Conservation (phyloP, 92 coral and sea anemone genomes). For the Zoanthus sociatus region DNA sequence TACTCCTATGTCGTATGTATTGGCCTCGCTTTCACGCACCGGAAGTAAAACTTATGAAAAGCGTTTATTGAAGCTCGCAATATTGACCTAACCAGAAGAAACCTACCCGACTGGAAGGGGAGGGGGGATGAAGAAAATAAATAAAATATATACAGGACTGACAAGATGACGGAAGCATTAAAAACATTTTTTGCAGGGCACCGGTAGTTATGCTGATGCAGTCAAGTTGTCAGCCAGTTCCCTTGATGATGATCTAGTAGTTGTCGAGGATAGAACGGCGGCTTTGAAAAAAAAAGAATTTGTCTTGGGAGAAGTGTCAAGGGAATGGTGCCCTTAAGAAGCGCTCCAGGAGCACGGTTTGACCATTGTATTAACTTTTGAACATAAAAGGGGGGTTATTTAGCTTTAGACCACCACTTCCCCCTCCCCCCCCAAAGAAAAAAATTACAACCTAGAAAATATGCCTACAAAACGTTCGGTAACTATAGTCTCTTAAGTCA, state of each 20-base stretch:
- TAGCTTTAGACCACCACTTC: no score
- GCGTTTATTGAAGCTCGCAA: not conserved
- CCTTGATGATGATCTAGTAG: not conserved
- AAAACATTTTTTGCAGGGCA: conserved; percentile 3
- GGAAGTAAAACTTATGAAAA: no score
- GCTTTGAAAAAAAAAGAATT: not conserved
- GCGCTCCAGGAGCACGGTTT: not conserved
- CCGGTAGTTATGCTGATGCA: not conserved
- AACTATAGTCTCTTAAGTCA: no score
- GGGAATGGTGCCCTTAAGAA: not conserved
- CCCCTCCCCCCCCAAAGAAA: no score
- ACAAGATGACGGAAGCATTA: conserved; percentile 3
- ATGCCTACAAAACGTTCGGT: no score
- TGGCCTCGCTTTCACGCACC: no score
- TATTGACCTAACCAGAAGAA: not conserved
- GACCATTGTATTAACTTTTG: conserved; percentile 2
- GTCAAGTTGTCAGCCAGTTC: not conserved
- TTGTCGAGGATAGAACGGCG: not conserved
- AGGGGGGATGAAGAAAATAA: conserved; percentile 3
- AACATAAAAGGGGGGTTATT: not conserved
- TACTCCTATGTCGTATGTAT: no score
- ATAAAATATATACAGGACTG: not conserved
- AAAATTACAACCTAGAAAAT: no score
- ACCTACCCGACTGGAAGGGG: not conserved
- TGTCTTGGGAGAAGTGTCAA: conserved; percentile 1